phyloP scores from a whole-genome alignment of 2,113 vertebrate genomes.

The Platysternon megacephalum region DNA sequence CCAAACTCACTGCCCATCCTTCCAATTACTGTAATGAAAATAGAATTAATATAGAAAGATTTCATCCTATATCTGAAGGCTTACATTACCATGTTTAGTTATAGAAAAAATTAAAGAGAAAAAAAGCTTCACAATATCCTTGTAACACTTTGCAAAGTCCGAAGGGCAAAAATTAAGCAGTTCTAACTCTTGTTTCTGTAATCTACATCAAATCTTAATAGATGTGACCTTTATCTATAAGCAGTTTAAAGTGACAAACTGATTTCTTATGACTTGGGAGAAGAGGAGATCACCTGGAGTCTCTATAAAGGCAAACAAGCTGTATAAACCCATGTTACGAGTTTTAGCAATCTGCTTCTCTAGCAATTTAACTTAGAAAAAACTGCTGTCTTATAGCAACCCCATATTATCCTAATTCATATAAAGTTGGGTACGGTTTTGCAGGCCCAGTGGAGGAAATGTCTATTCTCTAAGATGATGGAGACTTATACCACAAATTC shows the following conservation, averaged over 20 bases:
- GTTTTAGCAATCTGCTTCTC: conserved; percentile 33
- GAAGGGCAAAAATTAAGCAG: not conserved
- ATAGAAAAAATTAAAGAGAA: not conserved
- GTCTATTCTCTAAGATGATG: conserved; percentile 2
- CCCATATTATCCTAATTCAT: not conserved
- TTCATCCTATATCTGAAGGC: not conserved
- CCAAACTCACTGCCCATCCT: not conserved
- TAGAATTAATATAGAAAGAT: not conserved
- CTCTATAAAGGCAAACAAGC: conserved; percentile 3
- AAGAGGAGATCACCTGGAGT: not conserved
- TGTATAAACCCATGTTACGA: conserved; percentile 11
- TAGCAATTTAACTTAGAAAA: conserved; percentile 34
- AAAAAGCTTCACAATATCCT: not conserved
- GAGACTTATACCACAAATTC: not conserved
- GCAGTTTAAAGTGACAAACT: not conserved
- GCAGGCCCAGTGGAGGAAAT: not conserved
- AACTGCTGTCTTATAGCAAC: not conserved
- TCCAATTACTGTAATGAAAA: not conserved
- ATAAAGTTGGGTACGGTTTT: not conserved
- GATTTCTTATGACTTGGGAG: not conserved
- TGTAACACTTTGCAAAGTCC: not conserved
- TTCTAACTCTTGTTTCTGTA: not conserved
- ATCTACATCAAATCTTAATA: not conserved
- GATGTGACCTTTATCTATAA: not conserved
- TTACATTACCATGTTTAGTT: not conserved